Evolutionary conservation across 2,797 vertebrate genomes (phyloP), one percentile per base, ranked within the genome.

Genomic region (Melopsittacus undulatus): DNA sequence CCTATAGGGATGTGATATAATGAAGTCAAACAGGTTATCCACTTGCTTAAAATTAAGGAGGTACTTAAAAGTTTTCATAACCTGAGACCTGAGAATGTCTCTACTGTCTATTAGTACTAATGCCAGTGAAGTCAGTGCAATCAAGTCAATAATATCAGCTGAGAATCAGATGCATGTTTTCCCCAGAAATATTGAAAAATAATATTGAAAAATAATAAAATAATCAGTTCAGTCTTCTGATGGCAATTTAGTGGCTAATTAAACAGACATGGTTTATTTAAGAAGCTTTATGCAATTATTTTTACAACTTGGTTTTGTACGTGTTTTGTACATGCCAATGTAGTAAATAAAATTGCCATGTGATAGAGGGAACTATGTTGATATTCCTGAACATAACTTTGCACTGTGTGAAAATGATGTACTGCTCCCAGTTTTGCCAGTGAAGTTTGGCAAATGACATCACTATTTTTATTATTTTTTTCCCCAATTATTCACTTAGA

Each of bases 161-260:
- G 17, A 76, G 59, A 80, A 42, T 43, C 48, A 86, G 45, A 34
- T 51, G 22, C 89, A 49, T 68, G 32, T 78, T 83, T 82, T 86
- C 62, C 86, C 57, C 57, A 89, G 89, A 83, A 95, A 93, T 40
- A 40, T 32, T 51, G n/a, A 21, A 91, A 93, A 95, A 63, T 87
- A 92, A 90, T 84, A 14, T 40, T 40, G 13, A 40, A 40, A 40
- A 40, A 15, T 15, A 40, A 40, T 19, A 91, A 93, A 95, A 67
- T 87, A 92, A 90, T 82, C 92, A 79, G 48, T 84, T 62, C 21
- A 92, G 74, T 75, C 45, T 87, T 92, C 68, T 85, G 36, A 59
- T 69, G 23, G 23, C 49, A 83, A 90, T 90, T 88, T 88, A 83
- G 18, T 81, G 19, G 27, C 74, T 95, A 93, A 94, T 92, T 93